phyloP scores from a whole-genome alignment of 2,113 vertebrate species.

The Fregetta grallaria region DNA sequence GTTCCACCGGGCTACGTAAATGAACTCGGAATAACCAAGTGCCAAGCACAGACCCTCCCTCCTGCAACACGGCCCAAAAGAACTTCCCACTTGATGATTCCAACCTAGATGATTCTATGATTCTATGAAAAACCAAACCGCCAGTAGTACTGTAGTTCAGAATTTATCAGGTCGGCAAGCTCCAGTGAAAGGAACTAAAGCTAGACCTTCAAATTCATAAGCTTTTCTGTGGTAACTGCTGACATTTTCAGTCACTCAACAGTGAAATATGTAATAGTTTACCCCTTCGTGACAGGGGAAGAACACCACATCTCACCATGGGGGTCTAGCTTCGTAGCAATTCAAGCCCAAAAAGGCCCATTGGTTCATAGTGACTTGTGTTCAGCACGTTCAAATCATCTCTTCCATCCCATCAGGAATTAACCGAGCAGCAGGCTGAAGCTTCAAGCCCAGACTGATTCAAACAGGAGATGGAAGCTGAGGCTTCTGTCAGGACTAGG shows the following conservation, averaged over 20 bases:
- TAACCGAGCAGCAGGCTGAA: not conserved
- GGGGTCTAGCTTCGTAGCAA: not conserved
- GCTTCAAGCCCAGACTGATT: not conserved
- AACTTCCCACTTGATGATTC: no score
- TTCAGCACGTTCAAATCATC: not conserved
- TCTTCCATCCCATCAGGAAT: not conserved
- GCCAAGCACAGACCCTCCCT: not conserved
- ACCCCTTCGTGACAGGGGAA: not conserved
- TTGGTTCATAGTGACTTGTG: not conserved
- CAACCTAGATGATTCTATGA: no score
- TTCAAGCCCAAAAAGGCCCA: not conserved
- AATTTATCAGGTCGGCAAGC: not conserved
- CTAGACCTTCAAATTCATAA: not conserved
- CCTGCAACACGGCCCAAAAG: not conserved
- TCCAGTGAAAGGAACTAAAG: not conserved
- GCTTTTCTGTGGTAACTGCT: not conserved
- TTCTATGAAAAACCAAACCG: not conserved
- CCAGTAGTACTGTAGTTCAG: not conserved
- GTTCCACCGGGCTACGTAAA: no score
- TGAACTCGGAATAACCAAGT: no score
- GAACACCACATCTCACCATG: accelerated
- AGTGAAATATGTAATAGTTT: no score
- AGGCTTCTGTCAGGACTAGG: not conserved
- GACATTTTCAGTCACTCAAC: not conserved
- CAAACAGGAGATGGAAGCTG: not conserved